Evolutionary conservation across 2,113 vertebrate genomes (phyloP).

Genomic region (Anarhynchus alexandrinus): DNA sequence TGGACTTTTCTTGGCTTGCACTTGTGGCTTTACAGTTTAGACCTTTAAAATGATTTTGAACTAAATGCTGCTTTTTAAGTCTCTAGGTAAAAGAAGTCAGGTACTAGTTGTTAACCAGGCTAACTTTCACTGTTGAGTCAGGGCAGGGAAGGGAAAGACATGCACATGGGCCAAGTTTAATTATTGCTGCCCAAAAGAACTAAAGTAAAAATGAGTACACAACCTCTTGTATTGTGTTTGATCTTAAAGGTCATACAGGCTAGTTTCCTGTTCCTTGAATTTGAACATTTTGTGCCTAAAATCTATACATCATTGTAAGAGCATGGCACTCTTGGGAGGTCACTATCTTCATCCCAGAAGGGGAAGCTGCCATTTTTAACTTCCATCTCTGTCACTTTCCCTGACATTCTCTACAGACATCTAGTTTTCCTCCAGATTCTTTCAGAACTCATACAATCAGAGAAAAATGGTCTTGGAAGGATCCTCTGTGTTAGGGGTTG

Average conservation of each 20-base stretch:
- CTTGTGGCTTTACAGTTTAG: not conserved
- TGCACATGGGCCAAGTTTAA: not conserved
- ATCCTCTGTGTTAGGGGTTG: not conserved
- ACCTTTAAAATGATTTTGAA: not conserved
- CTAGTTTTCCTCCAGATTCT: not conserved
- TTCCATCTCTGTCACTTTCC: not conserved
- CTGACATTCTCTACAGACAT: not conserved
- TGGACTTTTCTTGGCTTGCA: not conserved
- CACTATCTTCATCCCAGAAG: not conserved
- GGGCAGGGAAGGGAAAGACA: not conserved
- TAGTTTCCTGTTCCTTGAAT: not conserved
- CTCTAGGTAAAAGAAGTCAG: not conserved
- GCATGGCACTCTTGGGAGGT: not conserved
- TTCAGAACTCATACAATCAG: not conserved
- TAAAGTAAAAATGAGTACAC: not conserved
- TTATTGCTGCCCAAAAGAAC: not conserved
- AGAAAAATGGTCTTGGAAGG: not conserved
- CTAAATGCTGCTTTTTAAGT: not conserved
- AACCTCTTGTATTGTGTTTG: not conserved
- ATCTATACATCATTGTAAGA: not conserved
- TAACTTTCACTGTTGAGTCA: not conserved
- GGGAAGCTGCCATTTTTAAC: not conserved
- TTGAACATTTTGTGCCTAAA: not conserved
- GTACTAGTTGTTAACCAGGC: not conserved
- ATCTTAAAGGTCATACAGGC: not conserved